Percentiles rank a stretch among this genome's conserved stretches.
phyloP scores from a whole-genome alignment of 2,113 vertebrate genomes.

The Actenoides lindsayi region DNA sequence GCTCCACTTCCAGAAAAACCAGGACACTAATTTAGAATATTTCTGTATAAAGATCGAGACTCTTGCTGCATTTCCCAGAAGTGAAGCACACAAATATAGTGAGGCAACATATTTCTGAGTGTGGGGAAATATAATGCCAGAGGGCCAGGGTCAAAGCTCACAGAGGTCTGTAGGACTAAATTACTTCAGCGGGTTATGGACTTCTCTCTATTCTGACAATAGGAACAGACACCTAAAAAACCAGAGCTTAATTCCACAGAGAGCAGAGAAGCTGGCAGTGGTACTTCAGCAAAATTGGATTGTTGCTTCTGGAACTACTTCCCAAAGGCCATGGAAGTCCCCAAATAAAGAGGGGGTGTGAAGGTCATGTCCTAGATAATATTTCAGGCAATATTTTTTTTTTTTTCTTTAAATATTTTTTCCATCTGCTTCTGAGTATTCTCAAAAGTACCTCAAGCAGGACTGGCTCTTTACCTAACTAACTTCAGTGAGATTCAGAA shows the following conservation, averaged over 20 bases:
- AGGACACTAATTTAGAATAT: conserved; percentile 8
- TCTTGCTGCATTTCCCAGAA: conserved; percentile 37
- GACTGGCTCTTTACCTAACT: background rate
- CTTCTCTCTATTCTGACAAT: background rate
- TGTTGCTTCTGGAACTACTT: background rate
- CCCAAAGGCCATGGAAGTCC: background rate
- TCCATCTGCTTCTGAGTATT: conserved; percentile 17
- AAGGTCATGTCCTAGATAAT: conserved; percentile 16
- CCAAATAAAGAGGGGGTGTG: background rate
- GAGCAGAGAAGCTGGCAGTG: background rate
- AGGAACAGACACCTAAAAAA: background rate
- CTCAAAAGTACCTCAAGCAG: background rate
- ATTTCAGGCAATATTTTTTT: background rate
- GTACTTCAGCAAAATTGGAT: conserved; percentile 7
- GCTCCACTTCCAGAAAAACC: background rate
- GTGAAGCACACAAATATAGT: background rate
- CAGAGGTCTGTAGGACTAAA: conserved; percentile 20
- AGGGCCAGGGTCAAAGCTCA: conserved; percentile 41
- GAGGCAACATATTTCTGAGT: background rate
- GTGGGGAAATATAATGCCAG: background rate
- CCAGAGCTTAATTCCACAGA: background rate
- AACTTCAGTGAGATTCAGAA: background rate
- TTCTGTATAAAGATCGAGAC: conserved; percentile 1
- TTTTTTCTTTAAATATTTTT: background rate
- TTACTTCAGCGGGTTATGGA: background rate